phyloP scores from a whole-genome alignment of 2,888 invertebrate genomes.

The Drosophila diplacantha region DNA sequence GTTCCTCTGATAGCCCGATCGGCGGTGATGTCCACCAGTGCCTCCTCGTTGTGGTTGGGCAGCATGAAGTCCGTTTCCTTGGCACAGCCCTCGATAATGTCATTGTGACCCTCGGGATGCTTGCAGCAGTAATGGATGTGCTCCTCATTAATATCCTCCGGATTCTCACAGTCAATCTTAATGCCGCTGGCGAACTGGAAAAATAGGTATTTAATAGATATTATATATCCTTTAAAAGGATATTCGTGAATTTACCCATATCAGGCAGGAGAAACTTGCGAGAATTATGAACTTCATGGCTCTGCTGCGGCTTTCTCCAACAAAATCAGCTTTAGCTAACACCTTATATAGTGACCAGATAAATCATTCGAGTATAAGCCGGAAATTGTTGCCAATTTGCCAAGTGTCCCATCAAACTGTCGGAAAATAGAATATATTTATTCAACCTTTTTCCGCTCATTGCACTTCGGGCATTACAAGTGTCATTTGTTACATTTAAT shows the following conservation, averaged over 20 bases:
- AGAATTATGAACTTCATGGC: slow-evolving; percentile 31
- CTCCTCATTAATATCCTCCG: slow-evolving; percentile 58
- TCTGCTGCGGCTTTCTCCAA: not conserved
- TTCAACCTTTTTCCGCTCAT: slow-evolving; percentile 35
- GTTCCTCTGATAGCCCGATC: slow-evolving; percentile 56
- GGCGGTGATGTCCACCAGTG: slow-evolving; percentile 63
- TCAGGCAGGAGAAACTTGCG: slow-evolving; percentile 20
- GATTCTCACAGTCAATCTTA: slow-evolving; percentile 59
- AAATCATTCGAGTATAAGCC: not conserved
- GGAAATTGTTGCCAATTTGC: slow-evolving; percentile 27
- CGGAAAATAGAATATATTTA: not conserved
- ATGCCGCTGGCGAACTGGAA: slow-evolving; percentile 24
- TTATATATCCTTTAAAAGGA: not conserved
- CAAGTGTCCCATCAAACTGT: slow-evolving; percentile 23
- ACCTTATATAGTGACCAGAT: slow-evolving; percentile 16
- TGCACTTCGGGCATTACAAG: slow-evolving; percentile 27
- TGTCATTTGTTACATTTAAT: slow-evolving; percentile 47
- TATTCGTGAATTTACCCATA: slow-evolving; percentile 38
- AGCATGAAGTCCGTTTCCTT: slow-evolving; percentile 58
- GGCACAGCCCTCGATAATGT: slow-evolving; percentile 58
- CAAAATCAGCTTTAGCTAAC: not conserved
- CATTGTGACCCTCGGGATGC: slow-evolving; percentile 69
- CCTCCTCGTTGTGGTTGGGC: slow-evolving; percentile 53
- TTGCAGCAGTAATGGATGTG: slow-evolving; percentile 67
- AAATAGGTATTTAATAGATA: not conserved